Evolutionary conservation across 2,888 invertebrate species (phyloP), one percentile per base, ranked within the genome.

Genomic region (Diplolepis rosae): DNA sequence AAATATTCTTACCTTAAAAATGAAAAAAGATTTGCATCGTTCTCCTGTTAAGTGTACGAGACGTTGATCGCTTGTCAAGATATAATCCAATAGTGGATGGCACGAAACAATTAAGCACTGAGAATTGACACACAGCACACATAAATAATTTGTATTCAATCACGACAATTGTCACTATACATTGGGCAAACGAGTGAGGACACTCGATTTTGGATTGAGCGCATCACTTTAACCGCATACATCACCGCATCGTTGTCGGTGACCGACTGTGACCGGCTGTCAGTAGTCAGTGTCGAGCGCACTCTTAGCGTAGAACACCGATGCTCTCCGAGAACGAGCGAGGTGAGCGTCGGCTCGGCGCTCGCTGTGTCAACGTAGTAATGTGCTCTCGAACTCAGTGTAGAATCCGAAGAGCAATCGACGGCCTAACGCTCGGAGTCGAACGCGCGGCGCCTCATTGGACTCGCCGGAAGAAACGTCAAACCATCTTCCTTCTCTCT

Each of bases 391-490:
- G 68, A 73, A 68, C 65, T 61, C 75, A 70, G 65, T 69, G 71
- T 71, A 68, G 71, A 73, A 71, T 74, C 74, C 76, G 73, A 72
- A 50, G 76, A 56, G 69, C 72, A 74, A 76, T 72, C 72, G 74
- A 76, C 74, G 73, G 76, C 73, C 70, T 73, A 70, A 69, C 74
- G 69, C 74, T 69, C 72, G 52, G 71, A 71, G 71, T 73, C 69
- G 75, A 74, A 72, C 75, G 77, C 73, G 73, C 75, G 74, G 65
- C 77, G 74, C 66, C 74, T 66, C 71, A 78, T 76, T 65, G 73
- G 74, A 78, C 73, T 75, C 73, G 68, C 77, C 73, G 69, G 69
- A 73, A 79, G 74, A 76, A 78, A 79, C 74, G 79, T 80, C 79
- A 80, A 80, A 80, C 75, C 70, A 74, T 76, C 73, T 76, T 72